Conservation (phyloP, 2,113 vertebrate species). For the Melanotaenia duboulayi region DNA sequence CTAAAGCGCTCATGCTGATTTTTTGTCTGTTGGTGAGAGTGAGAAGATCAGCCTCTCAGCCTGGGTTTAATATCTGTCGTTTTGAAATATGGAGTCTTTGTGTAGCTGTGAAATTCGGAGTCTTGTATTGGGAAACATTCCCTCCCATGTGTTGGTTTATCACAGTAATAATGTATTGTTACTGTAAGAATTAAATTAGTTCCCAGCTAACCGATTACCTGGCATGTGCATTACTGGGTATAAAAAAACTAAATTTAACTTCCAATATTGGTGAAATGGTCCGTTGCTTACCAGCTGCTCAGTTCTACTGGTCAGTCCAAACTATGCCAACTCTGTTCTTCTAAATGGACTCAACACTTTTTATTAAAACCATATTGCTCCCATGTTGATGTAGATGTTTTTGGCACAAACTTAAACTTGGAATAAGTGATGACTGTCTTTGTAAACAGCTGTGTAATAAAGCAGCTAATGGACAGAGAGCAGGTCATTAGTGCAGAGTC, state of each 20-base stretch:
- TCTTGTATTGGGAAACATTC: too few species aligned
- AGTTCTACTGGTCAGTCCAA: background rate
- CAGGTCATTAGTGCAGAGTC: background rate
- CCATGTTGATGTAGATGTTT: background rate
- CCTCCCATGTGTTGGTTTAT: too few species aligned
- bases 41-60: too few species aligned
- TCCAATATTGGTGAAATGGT: background rate
- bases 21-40: too few species aligned
- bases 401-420: background rate
- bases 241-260: background rate
- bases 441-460: background rate
- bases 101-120: too few species aligned
- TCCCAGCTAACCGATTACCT: too few species aligned
- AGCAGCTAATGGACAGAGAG: background rate
- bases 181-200: too few species aligned
- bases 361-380: conserved; percentile 1
- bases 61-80: too few species aligned
- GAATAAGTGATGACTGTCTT: conserved; percentile 11
- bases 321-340: background rate
- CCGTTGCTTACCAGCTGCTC: background rate
- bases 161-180: too few species aligned
- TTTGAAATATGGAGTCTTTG: too few species aligned
- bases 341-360: background rate
- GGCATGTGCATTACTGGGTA: background rate
- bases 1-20: too few species aligned